Evolutionary conservation across 2,888 invertebrate species (phyloP).

Genomic region (Rapana venosa): DNA sequence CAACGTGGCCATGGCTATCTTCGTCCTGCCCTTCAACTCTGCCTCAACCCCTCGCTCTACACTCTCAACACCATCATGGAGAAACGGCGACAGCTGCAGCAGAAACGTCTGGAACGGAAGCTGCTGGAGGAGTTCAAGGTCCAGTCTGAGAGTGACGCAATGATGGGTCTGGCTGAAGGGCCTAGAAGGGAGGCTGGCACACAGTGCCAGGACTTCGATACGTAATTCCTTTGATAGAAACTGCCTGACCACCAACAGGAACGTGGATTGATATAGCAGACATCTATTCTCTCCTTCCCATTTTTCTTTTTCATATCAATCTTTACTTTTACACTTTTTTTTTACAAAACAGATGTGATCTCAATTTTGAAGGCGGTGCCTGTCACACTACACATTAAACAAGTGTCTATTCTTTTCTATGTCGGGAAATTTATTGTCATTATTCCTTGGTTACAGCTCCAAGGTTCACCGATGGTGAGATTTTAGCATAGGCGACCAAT

Average conservation of each 20-base stretch:
- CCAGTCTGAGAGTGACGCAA: not conserved
- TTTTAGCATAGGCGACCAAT: too few relatives aligned
- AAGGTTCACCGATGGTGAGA: too few relatives aligned
- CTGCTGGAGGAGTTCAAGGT: not conserved
- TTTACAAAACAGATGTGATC: too few relatives aligned
- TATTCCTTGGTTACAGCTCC: too few relatives aligned
- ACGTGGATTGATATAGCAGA: not conserved
- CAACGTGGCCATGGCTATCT: conserved; percentile 65
- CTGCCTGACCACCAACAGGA: not conserved
- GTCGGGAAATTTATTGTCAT: too few relatives aligned
- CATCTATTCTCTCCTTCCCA: not conserved
- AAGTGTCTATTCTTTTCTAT: too few relatives aligned
- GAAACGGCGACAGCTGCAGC: not conserved
- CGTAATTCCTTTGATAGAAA: not conserved
- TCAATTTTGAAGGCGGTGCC: too few relatives aligned
- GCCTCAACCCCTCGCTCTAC: conserved; percentile 79
- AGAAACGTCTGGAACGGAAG: not conserved
- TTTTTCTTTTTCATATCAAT: too few relatives aligned
- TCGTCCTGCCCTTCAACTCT: conserved; percentile 80
- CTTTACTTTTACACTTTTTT: too few relatives aligned
- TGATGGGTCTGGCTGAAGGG: not conserved
- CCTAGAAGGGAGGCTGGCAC: not conserved
- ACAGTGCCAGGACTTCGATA: not conserved
- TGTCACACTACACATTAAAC: too few relatives aligned
- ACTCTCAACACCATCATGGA: conserved; percentile 33